Percentiles rank a stretch among this genome's conserved stretches.
These are phyloP conservation scores for Plebejus argus DNA, from an alignment of 2,888 invertebrate species.

Conservation along the genomic window DNA sequence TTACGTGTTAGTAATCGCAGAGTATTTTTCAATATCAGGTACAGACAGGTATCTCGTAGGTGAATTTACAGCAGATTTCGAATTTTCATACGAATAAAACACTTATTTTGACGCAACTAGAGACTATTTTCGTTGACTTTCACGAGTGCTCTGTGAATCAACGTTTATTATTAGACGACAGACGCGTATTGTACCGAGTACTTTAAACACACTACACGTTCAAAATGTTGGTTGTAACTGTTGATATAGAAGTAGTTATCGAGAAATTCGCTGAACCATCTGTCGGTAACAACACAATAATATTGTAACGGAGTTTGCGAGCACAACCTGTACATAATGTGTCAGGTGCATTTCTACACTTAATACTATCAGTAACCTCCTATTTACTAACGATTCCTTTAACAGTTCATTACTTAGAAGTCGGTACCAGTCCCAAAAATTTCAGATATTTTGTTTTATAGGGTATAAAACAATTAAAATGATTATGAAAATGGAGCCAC, in stretches of 20 bases:
- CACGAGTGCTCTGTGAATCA: conserved; percentile 65
- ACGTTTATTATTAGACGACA: conserved; percentile 66
- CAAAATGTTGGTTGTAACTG: conserved; percentile 52
- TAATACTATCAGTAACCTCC: not conserved
- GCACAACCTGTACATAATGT: conserved; percentile 17
- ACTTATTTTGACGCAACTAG: conserved; percentile 66
- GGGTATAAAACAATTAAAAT: too few species aligned
- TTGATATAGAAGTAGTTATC: conserved; percentile 57
- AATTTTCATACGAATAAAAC: conserved; percentile 49
- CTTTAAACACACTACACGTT: conserved; percentile 39
- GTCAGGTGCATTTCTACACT: conserved; percentile 14
- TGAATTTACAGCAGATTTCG: not conserved
- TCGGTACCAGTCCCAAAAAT: too few species aligned
- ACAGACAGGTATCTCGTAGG: conserved; percentile 25
- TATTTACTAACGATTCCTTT: not conserved
- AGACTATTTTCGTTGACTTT: conserved; percentile 64
- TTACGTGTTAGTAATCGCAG: conserved; percentile 29
- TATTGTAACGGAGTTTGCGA: conserved; percentile 22
- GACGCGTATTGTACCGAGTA: conserved; percentile 42
- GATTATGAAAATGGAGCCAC: too few species aligned
- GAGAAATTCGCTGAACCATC: conserved; percentile 51
- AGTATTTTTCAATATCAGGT: conserved; percentile 33
- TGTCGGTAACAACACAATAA: conserved; percentile 49
- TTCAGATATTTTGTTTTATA: too few species aligned
- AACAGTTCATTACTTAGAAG: not conserved